phyloP scores from a whole-genome alignment of 2,113 vertebrate species.

The Mesoclemmys tuberculata region DNA sequence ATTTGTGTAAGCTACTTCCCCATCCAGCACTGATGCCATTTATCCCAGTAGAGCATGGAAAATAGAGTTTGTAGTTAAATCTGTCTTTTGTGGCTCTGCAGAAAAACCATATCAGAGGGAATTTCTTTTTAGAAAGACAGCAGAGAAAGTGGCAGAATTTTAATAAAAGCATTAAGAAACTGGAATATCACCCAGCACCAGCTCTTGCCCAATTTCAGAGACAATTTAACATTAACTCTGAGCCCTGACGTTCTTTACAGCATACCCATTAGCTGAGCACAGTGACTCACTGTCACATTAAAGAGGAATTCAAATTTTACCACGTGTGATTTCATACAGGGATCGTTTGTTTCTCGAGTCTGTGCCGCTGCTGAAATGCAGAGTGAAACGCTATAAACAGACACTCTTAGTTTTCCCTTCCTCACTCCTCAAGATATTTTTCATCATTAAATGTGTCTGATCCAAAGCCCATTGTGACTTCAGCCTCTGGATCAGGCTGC shows the following conservation, averaged over 20 bases:
- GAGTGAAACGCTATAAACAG: not conserved
- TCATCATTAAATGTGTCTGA: fast-evolving
- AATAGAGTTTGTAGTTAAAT: too few relatives aligned
- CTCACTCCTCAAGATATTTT: not conserved
- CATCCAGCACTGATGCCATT: too few relatives aligned
- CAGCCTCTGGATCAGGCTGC: not conserved
- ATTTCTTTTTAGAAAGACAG: not conserved
- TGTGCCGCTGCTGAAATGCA: not conserved
- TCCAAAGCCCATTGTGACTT: fast-evolving
- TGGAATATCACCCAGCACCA: not conserved
- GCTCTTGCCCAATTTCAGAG: fast-evolving
- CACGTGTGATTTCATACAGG: fast-evolving
- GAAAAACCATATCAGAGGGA: too few relatives aligned
- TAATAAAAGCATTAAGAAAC: not conserved
- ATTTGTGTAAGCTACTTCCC: too few relatives aligned
- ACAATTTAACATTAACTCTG: not conserved
- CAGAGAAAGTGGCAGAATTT: not conserved
- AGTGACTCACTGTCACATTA: not conserved
- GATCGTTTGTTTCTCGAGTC: not conserved
- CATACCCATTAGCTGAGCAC: fast-evolving
- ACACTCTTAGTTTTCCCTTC: not conserved
- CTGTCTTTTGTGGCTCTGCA: too few relatives aligned
- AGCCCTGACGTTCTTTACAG: not conserved
- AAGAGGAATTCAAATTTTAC: not conserved
- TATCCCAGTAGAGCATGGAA: too few relatives aligned